Evolutionary conservation across 2,888 invertebrate species (phyloP).

Genomic region (Xylota segnis): DNA sequence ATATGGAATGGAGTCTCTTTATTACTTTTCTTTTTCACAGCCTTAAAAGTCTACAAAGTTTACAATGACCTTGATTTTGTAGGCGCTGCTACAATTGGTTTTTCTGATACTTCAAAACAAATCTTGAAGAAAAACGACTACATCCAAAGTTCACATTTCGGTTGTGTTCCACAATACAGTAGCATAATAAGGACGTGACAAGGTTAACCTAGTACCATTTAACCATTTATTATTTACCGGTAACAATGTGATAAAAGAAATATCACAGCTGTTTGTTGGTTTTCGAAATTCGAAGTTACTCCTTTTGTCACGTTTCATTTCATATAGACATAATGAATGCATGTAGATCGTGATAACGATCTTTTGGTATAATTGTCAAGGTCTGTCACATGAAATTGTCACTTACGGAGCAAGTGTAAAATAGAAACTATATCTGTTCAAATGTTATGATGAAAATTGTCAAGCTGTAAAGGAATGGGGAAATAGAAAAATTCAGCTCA

Average conservation of each 20-base stretch:
- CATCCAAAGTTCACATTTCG: neutral
- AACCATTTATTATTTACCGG: slow-evolving; percentile 4
- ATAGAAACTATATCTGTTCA: neutral
- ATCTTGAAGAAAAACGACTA: neutral
- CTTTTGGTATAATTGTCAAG: slow-evolving; percentile 4
- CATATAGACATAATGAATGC: slow-evolving; percentile 7
- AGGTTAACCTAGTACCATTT: neutral
- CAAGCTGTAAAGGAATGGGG: neutral
- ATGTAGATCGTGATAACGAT: slow-evolving; percentile 19
- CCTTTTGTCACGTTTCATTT: slow-evolving; percentile 32
- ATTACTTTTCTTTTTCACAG: neutral
- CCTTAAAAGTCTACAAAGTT: neutral
- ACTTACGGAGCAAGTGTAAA: slow-evolving; percentile 7
- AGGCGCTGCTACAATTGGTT: neutral
- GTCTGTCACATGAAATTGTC: slow-evolving; percentile 3
- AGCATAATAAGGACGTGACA: slow-evolving; percentile 2
- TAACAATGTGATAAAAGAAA: neutral
- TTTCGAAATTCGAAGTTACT: neutral
- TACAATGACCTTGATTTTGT: neutral
- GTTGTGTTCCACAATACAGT: neutral
- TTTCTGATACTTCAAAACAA: neutral
- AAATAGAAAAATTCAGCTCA: neutral
- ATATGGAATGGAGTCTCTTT: neutral
- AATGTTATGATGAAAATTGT: neutral
- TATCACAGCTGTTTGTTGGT: neutral